These are phyloP conservation scores for Lagocephalus sceleratus DNA, from an alignment of 2,797 vertebrate genomes.

Conservation along the genomic window DNA sequence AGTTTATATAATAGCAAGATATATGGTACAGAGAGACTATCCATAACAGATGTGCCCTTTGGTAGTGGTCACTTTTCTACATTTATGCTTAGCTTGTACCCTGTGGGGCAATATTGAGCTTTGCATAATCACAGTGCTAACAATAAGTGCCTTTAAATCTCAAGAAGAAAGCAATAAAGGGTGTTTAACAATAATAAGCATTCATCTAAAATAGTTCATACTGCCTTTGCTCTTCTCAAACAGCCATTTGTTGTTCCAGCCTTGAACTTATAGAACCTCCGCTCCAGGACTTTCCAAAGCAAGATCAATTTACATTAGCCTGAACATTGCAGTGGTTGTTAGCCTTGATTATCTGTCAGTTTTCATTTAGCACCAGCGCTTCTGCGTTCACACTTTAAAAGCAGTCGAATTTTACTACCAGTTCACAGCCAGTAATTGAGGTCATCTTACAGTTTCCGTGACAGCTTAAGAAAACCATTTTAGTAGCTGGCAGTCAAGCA, in stretches of 20 bases:
- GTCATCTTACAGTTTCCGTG: not conserved
- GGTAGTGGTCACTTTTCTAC: too few relatives aligned
- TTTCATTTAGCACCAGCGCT: conserved; percentile 8
- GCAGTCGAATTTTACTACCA: not conserved
- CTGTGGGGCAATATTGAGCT: too few relatives aligned
- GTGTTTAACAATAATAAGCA: not conserved
- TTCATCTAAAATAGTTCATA: not conserved
- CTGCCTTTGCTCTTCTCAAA: not conserved
- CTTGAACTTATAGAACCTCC: not conserved
- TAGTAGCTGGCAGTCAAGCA: not conserved
- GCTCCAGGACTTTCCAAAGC: not conserved
- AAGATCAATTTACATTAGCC: conserved; percentile 1
- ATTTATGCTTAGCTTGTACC: too few relatives aligned
- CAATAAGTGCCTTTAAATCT: not conserved
- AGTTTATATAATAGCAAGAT: too few relatives aligned
- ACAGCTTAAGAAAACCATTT: not conserved
- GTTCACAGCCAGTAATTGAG: not conserved
- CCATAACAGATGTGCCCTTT: too few relatives aligned
- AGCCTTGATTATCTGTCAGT: conserved; percentile 1
- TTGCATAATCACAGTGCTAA: too few relatives aligned
- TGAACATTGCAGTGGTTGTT: conserved; percentile 3
- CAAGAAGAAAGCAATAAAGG: not conserved
- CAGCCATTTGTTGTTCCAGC: not conserved
- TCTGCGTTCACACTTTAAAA: not conserved
- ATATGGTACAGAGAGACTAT: too few relatives aligned